phyloP scores from a whole-genome alignment of 1,140 invertebrate species.

The Pteromalus puparum region DNA sequence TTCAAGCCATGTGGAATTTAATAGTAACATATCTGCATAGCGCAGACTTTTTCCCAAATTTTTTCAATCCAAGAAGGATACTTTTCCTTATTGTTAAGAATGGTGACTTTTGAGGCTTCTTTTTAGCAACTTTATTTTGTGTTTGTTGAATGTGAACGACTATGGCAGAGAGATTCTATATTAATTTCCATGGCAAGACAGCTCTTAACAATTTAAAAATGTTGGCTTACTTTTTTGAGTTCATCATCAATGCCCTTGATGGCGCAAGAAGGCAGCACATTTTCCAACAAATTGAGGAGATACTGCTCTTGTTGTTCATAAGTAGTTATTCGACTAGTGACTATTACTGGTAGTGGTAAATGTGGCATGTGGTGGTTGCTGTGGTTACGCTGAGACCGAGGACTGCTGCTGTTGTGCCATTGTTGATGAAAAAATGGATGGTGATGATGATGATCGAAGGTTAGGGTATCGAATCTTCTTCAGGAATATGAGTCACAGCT shows the following conservation, averaged over 20 bases:
- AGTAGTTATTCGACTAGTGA: conserved; percentile 60
- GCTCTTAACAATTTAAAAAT: conserved; percentile 36
- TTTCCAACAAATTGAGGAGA: conserved; percentile 65
- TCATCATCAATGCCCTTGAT: conserved; percentile 62
- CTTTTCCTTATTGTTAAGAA: conserved; percentile 77
- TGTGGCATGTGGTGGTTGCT: too few species aligned
- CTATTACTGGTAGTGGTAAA: conserved; percentile 59
- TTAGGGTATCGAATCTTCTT: too few species aligned
- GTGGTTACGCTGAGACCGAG: too few species aligned
- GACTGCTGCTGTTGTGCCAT: too few species aligned
- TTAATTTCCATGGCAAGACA: conserved; percentile 35
- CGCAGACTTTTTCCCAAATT: conserved; percentile 76
- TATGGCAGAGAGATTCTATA: conserved; percentile 51
- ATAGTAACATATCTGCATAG: conserved; percentile 79
- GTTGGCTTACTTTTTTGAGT: conserved; percentile 66
- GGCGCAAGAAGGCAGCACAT: conserved; percentile 64
- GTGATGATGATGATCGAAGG: too few species aligned
- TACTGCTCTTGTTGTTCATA: conserved; percentile 64
- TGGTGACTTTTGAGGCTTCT: conserved; percentile 70
- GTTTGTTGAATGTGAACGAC: conserved; percentile 69
- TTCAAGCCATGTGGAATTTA: conserved; percentile 83
- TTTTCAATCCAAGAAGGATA: conserved; percentile 78
- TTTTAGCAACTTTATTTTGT: conserved; percentile 70
- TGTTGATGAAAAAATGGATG: too few species aligned
- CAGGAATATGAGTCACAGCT: too few species aligned